Evolutionary conservation across 2,888 invertebrate species (phyloP).

Genomic region (Limenitis camilla): DNA sequence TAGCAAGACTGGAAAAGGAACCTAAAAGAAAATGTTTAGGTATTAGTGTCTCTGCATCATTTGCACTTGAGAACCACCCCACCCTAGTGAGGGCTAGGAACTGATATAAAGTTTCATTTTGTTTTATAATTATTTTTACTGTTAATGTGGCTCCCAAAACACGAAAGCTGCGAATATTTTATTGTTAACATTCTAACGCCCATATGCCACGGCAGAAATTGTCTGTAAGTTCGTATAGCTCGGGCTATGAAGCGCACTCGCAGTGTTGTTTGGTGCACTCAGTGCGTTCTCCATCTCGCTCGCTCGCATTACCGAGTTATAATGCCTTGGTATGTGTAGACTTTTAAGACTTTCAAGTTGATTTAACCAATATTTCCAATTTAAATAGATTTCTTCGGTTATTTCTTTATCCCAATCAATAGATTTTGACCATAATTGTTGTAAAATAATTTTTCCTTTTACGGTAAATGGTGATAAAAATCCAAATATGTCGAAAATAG

Average conservation of each 20-base stretch:
- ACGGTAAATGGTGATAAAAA: conserved; percentile 27
- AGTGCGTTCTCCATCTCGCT: not conserved
- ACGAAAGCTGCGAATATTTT: conserved; percentile 5
- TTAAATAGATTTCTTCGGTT: conserved; percentile 12
- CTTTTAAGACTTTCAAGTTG: not conserved
- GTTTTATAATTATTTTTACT: not conserved
- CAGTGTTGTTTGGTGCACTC: no score
- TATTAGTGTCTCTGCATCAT: not conserved
- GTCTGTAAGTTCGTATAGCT: conserved; percentile 5
- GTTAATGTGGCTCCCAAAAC: conserved; percentile 19
- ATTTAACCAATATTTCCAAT: conserved; percentile 3
- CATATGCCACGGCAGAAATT: conserved; percentile 10
- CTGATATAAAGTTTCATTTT: conserved; percentile 1
- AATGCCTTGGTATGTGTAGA: not conserved
- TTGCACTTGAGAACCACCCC: not conserved
- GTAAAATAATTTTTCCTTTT: no score
- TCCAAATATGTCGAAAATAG: conserved; percentile 25
- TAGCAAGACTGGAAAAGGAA: not conserved
- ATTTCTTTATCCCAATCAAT: conserved; percentile 6
- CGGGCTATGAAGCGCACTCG: no score
- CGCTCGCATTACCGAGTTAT: not conserved
- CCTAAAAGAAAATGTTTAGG: conserved; percentile 4
- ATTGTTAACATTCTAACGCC: conserved; percentile 16
- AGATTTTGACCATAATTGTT: conserved; percentile 3
- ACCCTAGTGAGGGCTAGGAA: not conserved